Evolutionary conservation across 2,888 invertebrate genomes (phyloP).

Genomic region (Acanthoscelides obtectus): DNA sequence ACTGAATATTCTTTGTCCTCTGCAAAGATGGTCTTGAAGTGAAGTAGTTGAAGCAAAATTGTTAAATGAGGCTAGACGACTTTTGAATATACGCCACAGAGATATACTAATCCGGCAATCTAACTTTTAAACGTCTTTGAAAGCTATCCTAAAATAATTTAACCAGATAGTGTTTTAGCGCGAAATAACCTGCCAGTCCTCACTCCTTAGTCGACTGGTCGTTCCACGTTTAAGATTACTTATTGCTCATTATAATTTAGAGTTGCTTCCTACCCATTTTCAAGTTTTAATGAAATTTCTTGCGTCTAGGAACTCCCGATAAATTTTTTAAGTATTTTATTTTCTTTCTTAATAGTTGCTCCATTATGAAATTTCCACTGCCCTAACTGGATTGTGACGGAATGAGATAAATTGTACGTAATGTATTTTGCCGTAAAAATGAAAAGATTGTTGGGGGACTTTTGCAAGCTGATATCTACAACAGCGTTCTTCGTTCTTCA

Average conservation of each 20-base stretch:
- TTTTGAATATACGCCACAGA: too few species aligned
- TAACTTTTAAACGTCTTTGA: neutral
- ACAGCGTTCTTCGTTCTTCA: too few species aligned
- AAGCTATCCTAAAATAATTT: neutral
- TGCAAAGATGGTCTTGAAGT: too few species aligned
- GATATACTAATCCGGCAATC: neutral
- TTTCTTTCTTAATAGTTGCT: neutral
- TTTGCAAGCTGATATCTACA: too few species aligned
- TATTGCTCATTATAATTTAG: neutral
- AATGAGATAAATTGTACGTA: neutral
- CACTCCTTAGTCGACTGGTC: neutral
- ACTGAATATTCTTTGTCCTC: too few species aligned
- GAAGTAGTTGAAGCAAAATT: too few species aligned
- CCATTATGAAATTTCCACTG: neutral
- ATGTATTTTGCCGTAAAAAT: too few species aligned
- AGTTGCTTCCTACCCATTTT: neutral
- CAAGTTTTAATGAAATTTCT: neutral
- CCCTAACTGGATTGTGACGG: neutral
- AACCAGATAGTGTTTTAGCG: neutral
- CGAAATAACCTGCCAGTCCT: neutral
- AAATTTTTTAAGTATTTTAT: neutral
- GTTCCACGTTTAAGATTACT: neutral
- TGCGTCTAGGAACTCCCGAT: neutral
- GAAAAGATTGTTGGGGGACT: too few species aligned
- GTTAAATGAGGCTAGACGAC: too few species aligned